Percentiles rank a stretch among this genome's conserved stretches.
Evolutionary conservation across 2,113 vertebrate genomes (phyloP).

Genomic region (Scytalopus superciliaris): DNA sequence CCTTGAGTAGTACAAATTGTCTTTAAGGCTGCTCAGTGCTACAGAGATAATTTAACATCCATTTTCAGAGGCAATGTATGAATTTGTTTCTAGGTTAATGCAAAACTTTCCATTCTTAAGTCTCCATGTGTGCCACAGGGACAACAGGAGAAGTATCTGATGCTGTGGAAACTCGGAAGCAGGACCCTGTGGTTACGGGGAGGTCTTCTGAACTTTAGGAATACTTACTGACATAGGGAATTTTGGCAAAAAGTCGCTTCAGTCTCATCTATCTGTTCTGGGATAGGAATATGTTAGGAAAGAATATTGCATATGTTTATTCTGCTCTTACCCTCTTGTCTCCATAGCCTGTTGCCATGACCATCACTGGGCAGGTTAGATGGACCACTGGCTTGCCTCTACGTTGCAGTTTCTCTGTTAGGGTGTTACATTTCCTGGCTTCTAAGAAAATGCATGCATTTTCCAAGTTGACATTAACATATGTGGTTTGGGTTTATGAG

Average conservation of each 20-base stretch:
- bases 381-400: not conserved
- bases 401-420: accelerated
- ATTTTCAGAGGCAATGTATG: not conserved
- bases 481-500: no score
- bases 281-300: not conserved
- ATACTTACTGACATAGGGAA: not conserved
- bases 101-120: not conserved
- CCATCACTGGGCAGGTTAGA: not conserved
- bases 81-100: not conserved
- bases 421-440: not conserved
- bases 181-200: not conserved
- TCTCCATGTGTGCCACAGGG: not conserved
- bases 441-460: not conserved
- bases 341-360: not conserved
- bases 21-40: not conserved
- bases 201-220: not conserved
- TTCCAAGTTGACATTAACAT: not conserved
- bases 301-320: not conserved
- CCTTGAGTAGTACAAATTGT: not conserved
- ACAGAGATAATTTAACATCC: not conserved
- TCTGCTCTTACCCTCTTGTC: not conserved
- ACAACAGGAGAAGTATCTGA: not conserved
- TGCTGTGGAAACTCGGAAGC: not conserved
- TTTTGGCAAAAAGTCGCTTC: not conserved
- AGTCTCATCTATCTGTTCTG: not conserved